Evolutionary conservation across 2,888 invertebrate species (phyloP), one percentile per base, ranked within the genome.

Genomic region (Caenorhabditis afra): DNA sequence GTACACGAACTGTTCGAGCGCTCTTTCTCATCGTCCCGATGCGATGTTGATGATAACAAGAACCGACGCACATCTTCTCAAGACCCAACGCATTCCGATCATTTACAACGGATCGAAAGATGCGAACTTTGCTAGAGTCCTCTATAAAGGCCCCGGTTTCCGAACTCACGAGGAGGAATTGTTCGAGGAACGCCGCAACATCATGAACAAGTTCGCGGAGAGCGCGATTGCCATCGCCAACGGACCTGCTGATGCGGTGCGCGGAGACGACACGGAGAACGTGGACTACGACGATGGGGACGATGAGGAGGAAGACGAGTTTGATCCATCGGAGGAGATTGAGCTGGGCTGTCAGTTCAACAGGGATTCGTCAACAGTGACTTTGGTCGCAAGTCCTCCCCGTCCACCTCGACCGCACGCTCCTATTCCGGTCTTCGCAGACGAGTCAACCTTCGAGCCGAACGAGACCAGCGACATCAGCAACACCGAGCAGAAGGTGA

Each of bases 141-240:
- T 22, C 29, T 81, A 81, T 44, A 66, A 81, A n/a, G 85, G 85
- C 7, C 83, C 85, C 0, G 85, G 85, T n/a, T 85, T 85, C 70
- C 16, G 82, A 18, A 78, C 83, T 11, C 85, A 85, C 66, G 83
- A 83, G 37, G 81, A 80, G 20, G 80, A 83, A 41, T 14, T 81
- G 0, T 11, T 23, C 4, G 76, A 65, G 47, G 79, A 66, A 47
- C 35, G 59, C 1, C 22, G 57, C 16, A 23, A 58, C 44, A 1
- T 71, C 23, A 52, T 59, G 55, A 55, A 0, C 18, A 57, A 50
- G 16, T 50, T 57, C 3, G 37, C 23, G 7, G 53, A 29, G 3
- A 39, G 12, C 10, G 12, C 10, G 0, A 62, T 55, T 39, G 41
- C 45, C 16, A 62, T 62, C 23, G 41, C 57, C 1, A 22, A 12